A percentile compares a stretch with the other conserved stretches of the same genome.
These are phyloP conservation scores for Cyphomyrmex costatus DNA, from an alignment of 1,140 invertebrate species.

Conservation along the genomic window DNA sequence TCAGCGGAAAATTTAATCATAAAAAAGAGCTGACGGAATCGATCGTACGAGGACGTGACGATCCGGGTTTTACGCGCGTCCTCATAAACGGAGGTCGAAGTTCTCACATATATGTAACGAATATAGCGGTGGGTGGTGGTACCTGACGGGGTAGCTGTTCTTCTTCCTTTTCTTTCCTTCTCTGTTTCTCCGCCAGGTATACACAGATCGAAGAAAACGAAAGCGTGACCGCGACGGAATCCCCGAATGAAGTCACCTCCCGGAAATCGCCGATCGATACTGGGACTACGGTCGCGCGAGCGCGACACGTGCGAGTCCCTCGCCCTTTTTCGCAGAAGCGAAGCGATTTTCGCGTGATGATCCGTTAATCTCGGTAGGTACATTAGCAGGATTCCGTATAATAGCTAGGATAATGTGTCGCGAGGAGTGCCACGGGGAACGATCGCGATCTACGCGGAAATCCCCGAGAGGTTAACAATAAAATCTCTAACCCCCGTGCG, in stretches of 20 bases:
- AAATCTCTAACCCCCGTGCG: conserved; percentile 22
- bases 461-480: conserved; percentile 7
- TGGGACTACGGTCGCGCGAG: conserved; percentile 47
- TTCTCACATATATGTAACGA: not conserved
- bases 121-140: not conserved
- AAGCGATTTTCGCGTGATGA: conserved; percentile 42
- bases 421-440: conserved; percentile 17
- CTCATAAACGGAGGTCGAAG: conserved; percentile 6
- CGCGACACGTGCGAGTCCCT: conserved; percentile 27
- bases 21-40: not conserved
- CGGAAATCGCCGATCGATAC: conserved; percentile 57
- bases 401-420: conserved; percentile 18
- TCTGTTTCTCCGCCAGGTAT: not conserved
- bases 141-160: not conserved
- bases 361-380: conserved; percentile 41
- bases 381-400: conserved; percentile 54
- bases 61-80: conserved; percentile 60
- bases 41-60: conserved; percentile 43
- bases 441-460: conserved; percentile 17
- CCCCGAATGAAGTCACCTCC: conserved; percentile 68
- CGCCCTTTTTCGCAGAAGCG: conserved; percentile 68
- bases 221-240: conserved; percentile 65
- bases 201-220: conserved; percentile 9
- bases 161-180: not conserved
- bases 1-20: conserved; percentile 53